Evolutionary conservation across 2,797 vertebrate genomes (phyloP), one percentile per base, ranked within the genome.

Genomic region (Chelidonichthys spinosus): DNA sequence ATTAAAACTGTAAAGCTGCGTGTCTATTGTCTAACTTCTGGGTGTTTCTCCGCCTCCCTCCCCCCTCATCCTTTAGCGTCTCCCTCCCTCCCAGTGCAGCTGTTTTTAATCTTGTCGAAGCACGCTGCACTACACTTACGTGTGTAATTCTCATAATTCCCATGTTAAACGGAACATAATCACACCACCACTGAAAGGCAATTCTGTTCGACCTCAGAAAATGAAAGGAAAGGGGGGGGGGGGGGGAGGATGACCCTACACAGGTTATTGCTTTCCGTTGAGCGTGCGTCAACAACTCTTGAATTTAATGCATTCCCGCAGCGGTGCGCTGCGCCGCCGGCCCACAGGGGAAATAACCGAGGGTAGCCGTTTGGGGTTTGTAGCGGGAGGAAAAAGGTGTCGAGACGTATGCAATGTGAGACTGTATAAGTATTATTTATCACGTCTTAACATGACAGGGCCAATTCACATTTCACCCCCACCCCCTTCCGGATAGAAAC

Each of bases 331-430:
- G 84, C 87, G 84, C 25, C 85, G 66, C 86, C 2, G 65, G 71
- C 78, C 90, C 94, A 88, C 88, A 2, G 90, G 94, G 95, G 94
- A 95, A 95, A 95, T 95, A 95, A 95, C 77, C 54, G 86, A 80
- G 37, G 69, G 82, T 78, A 87, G 81, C 83, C 90, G 72, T 90
- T 85, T 81, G 90, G 89, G 90, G 91, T 93, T 94, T 92, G 92
- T 71, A 70, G 82, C 74, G n/a, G 86, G 87, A 90, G 84, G 81
- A 78, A 84, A 84, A 87, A 75, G 71, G 79, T 76, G 72, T 82
- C 76, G 81, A 82, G 81, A 87, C 84, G 64, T 84, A 83, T 80
- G 76, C 78, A 79, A 53, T 76, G 78, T 79, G 76, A 74, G 68
- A 60, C 64, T 62, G 62, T 39, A 61, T 63, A 63, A 83, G 71